Conservation (phyloP, 2,113 vertebrate species). For the Gadus chalcogrammus region DNA sequence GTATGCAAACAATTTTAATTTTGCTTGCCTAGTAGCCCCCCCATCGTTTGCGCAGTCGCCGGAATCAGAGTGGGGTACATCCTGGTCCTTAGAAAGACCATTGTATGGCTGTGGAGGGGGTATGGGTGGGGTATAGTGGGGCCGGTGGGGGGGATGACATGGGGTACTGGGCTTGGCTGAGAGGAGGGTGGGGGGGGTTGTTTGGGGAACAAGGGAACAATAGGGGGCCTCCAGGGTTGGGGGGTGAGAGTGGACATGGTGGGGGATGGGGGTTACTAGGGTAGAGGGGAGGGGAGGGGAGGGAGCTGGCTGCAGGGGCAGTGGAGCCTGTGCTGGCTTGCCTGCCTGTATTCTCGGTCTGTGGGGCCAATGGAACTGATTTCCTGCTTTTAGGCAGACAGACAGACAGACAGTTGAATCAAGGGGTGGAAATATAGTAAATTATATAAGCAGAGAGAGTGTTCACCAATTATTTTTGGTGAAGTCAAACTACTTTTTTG, state of each 20-base stretch:
- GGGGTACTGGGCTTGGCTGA: neutral
- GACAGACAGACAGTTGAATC: neutral
- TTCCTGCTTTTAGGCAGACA: neutral
- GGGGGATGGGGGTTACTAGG: neutral
- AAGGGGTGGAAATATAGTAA: too few species aligned
- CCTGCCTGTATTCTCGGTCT: constrained; percentile 6
- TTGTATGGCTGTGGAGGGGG: neutral
- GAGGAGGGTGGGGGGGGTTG: constrained; percentile 44
- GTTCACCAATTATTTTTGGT: too few species aligned
- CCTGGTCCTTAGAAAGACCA: neutral
- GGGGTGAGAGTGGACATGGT: neutral
- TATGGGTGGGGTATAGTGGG: constrained; percentile 28
- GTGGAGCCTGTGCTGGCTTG: constrained; percentile 53
- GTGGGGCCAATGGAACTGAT: too few species aligned
- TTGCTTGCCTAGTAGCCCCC: too few species aligned
- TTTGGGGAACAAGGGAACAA: constrained; percentile 59
- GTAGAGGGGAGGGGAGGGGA: constrained; percentile 14
- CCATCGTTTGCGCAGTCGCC: too few species aligned
- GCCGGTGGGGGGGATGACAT: constrained; percentile 16
- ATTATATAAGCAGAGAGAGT: too few species aligned
- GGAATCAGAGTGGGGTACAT: too few species aligned
- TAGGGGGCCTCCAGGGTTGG: constrained; percentile 56
- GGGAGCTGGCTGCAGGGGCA: constrained; percentile 55
- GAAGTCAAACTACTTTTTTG: too few species aligned
- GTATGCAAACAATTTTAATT: too few species aligned